Evolutionary conservation across 2,888 invertebrate genomes (phyloP).

Genomic region (Osmoderma eremita): DNA sequence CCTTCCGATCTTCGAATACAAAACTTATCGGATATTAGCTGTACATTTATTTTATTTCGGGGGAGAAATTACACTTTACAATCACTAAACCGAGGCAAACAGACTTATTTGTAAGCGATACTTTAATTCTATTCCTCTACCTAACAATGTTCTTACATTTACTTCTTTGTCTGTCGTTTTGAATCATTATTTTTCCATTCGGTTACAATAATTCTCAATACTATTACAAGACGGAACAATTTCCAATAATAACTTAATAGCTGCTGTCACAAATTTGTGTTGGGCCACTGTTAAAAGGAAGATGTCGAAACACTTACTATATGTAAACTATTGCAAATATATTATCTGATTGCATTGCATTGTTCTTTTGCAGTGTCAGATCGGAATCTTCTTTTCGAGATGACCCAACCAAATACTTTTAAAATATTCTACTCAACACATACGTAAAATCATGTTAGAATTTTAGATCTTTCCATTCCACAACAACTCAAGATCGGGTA

Average conservation of each 20-base stretch:
- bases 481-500: conserved; percentile 34
- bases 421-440: background rate
- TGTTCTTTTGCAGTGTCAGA: background rate
- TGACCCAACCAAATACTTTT: conserved; percentile 1
- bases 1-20: conserved; percentile 9
- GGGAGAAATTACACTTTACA: conserved; percentile 26
- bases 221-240: conserved; percentile 38
- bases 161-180: no score
- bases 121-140: conserved; percentile 56
- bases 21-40: conserved; percentile 12
- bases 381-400: background rate
- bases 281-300: no score
- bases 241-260: conserved; percentile 36
- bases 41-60: conserved; percentile 1
- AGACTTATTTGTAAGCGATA: conserved; percentile 40
- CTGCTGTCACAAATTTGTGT: background rate
- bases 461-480: conserved; percentile 28
- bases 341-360: background rate
- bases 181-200: background rate
- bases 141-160: conserved; percentile 53
- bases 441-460: no score
- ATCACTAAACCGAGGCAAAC: conserved; percentile 28
- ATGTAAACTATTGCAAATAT: no score
- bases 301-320: no score
- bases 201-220: conserved; percentile 48